Evolutionary conservation across 2,113 vertebrate species (phyloP), one percentile per base, ranked within the genome.

Genomic region (Meles meles): DNA sequence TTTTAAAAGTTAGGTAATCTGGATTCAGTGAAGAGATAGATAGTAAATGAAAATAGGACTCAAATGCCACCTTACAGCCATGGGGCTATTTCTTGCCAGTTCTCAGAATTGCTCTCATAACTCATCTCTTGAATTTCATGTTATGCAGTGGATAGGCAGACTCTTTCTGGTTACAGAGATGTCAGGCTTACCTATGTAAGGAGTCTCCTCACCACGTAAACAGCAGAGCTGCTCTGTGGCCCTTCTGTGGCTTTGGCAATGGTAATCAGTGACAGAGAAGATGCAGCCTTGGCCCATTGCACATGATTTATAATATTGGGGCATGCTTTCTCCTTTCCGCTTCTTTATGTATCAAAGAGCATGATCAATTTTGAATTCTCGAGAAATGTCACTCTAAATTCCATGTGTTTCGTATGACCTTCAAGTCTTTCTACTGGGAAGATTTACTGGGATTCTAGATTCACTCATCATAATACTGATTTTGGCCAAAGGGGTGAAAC

Each of bases 1-100:
- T 95, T 96, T 97, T 90, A 77, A 97, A 96, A 95, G 37, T 84
- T 80, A 57, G 69, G 55, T 94, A 90, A 71, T 94, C 27, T 90
- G 71, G 27, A 92, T 96, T 95, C 52, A 85, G 37, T 65, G 55
- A 95, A 88, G 61, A 96, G 80, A 90, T 92, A 80, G 27, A 71
- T 82, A 57, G 37, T 74, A 94, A 97, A 92, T 95, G 86, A 95
- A 96, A 96, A 76, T 83, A 95, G 44, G 61, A 96, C 39, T 96
- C 63, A 89, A 92, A 90, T 95, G 67, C 63, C 10, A 57, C n/a
- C 42, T 84, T 88, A 65, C 8, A 94, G 37, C 80, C 52, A 67
- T 67, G 27, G n/a, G 44, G 13, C 2, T 92, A 21, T 92, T 97
- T 90, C 87, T 61, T 95, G 20, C n/a, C 37, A 90, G 18, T 76